Evolutionary conservation across 2,888 invertebrate species (phyloP).

Genomic region (Bombyx huttoni): DNA sequence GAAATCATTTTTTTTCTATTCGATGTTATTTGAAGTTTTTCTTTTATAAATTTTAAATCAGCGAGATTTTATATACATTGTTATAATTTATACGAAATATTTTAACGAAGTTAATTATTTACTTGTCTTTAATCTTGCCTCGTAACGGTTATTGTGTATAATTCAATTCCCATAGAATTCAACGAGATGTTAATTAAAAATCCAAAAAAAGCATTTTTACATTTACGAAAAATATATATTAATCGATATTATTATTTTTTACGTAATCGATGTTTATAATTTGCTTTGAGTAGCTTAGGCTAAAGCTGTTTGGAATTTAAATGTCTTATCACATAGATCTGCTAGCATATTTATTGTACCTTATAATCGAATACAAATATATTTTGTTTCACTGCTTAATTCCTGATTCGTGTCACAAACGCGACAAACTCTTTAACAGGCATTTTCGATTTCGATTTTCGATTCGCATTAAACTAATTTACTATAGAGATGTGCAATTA

Average conservation of each 20-base stretch:
- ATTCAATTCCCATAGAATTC: conserved; percentile 12
- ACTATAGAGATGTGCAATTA: not conserved
- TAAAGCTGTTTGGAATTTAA: conserved; percentile 7
- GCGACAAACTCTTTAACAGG: conserved; percentile 5
- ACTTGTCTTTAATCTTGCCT: conserved; percentile 57
- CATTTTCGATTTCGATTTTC: not conserved
- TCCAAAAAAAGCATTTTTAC: conserved; percentile 3
- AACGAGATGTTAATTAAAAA: conserved; percentile 12
- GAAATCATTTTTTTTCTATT: conserved; percentile 36
- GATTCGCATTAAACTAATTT: not conserved
- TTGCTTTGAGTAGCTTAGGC: conserved; percentile 8
- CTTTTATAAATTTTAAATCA: conserved; percentile 10
- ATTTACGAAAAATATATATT: conserved; percentile 2
- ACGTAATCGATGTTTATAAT: conserved; percentile 6
- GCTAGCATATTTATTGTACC: conserved; percentile 45
- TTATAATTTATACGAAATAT: conserved; percentile 25
- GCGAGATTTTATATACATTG: conserved; percentile 17
- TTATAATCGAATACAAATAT: conserved; percentile 13
- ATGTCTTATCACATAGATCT: conserved; percentile 37
- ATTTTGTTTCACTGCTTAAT: conserved; percentile 13
- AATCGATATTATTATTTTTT: conserved; percentile 6
- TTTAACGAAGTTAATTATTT: conserved; percentile 30
- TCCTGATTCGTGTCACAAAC: conserved; percentile 22
- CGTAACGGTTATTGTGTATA: conserved; percentile 23
- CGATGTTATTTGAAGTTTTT: conserved; percentile 19